These are phyloP conservation scores for Drosophila varians DNA, from an alignment of 1,140 invertebrate genomes.

Conservation along the genomic window DNA sequence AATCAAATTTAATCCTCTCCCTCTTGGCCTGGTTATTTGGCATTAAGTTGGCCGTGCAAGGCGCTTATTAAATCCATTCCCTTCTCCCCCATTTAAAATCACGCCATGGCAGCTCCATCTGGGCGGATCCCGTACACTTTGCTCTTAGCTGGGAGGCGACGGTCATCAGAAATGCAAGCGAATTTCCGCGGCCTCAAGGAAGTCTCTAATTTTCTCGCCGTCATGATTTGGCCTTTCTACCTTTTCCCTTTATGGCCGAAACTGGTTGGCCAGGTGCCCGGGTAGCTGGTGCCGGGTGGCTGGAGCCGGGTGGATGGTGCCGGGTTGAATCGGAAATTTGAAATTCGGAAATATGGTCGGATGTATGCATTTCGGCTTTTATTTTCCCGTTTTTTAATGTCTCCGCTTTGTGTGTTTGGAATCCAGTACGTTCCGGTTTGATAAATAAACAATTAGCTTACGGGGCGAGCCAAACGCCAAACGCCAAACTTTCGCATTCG, in stretches of 20 bases:
- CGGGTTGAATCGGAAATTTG: slow-evolving; percentile 22
- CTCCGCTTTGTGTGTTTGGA: slow-evolving; percentile 12
- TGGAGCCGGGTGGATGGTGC: too few species aligned
- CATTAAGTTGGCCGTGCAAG: slow-evolving; percentile 24
- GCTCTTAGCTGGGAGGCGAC: neutral
- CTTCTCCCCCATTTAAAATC: slow-evolving; percentile 45
- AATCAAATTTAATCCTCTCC: slow-evolving; percentile 59
- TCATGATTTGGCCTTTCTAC: slow-evolving; percentile 1
- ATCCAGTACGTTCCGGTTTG: slow-evolving; percentile 56
- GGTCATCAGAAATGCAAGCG: slow-evolving; percentile 52
- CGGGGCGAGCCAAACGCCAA: slow-evolving; percentile 10
- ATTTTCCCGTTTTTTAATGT: slow-evolving; percentile 22
- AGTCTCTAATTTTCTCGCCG: slow-evolving; percentile 43
- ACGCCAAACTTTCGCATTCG: slow-evolving; percentile 51
- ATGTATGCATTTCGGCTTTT: slow-evolving; percentile 24
- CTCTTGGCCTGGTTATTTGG: slow-evolving; percentile 7
- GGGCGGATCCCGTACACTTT: slow-evolving; percentile 32
- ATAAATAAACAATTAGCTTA: slow-evolving; percentile 67
- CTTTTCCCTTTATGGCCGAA: slow-evolving; percentile 11
- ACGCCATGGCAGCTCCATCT: slow-evolving; percentile 23
- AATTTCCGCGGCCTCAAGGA: slow-evolving; percentile 34
- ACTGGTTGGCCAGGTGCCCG: neutral
- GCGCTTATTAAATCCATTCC: slow-evolving; percentile 41
- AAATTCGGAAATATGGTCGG: slow-evolving; percentile 28
- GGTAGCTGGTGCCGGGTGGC: too few species aligned